A percentile compares a stretch with the other conserved stretches of the same genome.
Evolutionary conservation across 1,140 invertebrate genomes (phyloP).

Genomic region (Rhagoletis zephyria): DNA sequence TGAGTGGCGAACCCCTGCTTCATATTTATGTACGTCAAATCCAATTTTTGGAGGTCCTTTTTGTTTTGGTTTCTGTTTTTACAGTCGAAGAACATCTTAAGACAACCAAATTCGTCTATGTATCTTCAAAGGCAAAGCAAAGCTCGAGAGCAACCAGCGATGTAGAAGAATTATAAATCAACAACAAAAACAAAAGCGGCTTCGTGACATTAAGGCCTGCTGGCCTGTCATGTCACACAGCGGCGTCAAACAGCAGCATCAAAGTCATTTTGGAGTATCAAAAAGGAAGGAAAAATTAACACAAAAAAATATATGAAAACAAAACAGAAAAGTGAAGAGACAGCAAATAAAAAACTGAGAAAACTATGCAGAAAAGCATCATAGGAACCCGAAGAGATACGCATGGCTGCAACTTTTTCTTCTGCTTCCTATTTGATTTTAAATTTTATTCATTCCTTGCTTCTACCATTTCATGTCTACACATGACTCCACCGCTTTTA

Average conservation of each 20-base stretch:
- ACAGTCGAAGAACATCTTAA: conserved; percentile 2
- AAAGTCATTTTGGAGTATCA: conserved; percentile 22
- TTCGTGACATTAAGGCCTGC: neutral
- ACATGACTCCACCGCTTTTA: neutral
- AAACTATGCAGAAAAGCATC: neutral
- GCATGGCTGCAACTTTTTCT: neutral
- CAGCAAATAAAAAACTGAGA: neutral
- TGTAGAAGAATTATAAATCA: conserved; percentile 15
- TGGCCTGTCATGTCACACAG: neutral
- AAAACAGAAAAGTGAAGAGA: neutral
- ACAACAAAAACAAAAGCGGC: conserved; percentile 16
- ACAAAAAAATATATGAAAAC: neutral
- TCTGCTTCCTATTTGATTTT: neutral
- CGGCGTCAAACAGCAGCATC: neutral
- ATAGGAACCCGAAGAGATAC: neutral
- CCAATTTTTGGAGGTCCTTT: neutral
- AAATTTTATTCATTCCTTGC: neutral
- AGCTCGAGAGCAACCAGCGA: conserved; percentile 12
- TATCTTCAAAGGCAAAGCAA: conserved; percentile 11
- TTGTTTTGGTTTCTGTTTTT: conserved; percentile 7
- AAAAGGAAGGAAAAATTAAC: neutral
- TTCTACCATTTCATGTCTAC: neutral
- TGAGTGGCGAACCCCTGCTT: neutral
- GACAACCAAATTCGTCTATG: neutral
- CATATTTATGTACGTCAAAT: neutral